phyloP scores from a whole-genome alignment of 2,888 invertebrate genomes.

The Diogma glabrata region DNA sequence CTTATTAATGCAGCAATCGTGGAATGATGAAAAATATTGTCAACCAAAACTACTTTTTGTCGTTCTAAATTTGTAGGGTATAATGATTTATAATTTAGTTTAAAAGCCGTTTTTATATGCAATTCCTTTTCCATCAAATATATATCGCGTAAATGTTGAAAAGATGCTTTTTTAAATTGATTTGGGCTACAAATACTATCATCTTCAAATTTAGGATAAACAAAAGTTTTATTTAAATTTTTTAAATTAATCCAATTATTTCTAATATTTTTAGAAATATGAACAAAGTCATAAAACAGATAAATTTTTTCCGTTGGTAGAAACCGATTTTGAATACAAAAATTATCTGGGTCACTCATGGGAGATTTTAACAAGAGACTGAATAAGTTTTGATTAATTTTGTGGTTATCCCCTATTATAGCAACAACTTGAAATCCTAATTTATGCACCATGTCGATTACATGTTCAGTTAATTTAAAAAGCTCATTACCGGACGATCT shows the following conservation, averaged over 20 bases:
- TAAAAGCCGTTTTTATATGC: background rate
- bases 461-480: background rate
- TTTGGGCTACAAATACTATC: no score
- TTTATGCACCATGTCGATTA: background rate
- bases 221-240: conserved; percentile 1
- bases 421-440: background rate
- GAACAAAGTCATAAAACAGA: background rate
- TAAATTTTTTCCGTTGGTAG: no score
- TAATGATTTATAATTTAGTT: conserved; percentile 2
- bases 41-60: background rate
- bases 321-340: no score
- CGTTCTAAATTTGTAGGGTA: background rate
- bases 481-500: background rate
- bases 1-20: background rate
- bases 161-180: no score
- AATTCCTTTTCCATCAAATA: background rate
- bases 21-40: background rate
- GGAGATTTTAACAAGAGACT: no score
- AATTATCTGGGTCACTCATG: no score
- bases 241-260: background rate
- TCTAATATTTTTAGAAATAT: no score
- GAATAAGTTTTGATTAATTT: conserved; percentile 2
- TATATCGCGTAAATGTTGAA: background rate
- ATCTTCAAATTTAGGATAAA: background rate
- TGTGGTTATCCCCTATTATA: background rate